phyloP scores from a whole-genome alignment of 1,140 invertebrate genomes.

The Uloborus diversus region DNA sequence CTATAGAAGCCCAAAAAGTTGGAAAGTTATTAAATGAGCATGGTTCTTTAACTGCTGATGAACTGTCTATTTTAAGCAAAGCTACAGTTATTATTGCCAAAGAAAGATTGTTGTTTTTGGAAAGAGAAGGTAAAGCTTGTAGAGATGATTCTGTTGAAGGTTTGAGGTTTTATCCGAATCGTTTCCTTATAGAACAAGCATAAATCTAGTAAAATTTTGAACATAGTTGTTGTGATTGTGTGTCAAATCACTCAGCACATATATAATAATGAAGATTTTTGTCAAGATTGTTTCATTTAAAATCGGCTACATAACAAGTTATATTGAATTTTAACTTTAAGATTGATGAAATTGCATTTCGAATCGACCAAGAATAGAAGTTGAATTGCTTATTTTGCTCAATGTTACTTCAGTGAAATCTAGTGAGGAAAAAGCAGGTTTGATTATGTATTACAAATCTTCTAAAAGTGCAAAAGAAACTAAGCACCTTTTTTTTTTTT shows the following conservation, averaged over 20 bases:
- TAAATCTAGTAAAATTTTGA: no score
- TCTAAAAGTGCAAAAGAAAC: no score
- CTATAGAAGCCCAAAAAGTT: slow-evolving; percentile 77
- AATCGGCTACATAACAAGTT: background rate
- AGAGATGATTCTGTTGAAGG: slow-evolving; percentile 94
- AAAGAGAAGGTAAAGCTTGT: slow-evolving; percentile 85
- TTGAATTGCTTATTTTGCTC: no score
- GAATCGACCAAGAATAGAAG: no score
- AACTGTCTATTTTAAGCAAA: slow-evolving; percentile 80
- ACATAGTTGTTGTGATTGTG: no score
- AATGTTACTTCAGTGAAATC: no score
- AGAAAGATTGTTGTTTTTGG: slow-evolving; percentile 83
- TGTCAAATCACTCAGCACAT: background rate
- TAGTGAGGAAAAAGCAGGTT: no score
- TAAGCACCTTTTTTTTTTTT: no score
- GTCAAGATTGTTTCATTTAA: background rate
- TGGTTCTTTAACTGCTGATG: slow-evolving; percentile 79
- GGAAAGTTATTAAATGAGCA: slow-evolving; percentile 75
- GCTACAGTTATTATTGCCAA: slow-evolving; percentile 89
- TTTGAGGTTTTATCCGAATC: slow-evolving; percentile 90
- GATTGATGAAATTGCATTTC: no score
- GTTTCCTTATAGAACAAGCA: slow-evolving; percentile 70
- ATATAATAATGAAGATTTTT: background rate
- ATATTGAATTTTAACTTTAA: no score
- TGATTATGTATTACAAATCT: no score